Evolutionary conservation across 2,888 invertebrate species (phyloP), one percentile per base, ranked within the genome.

Genomic region (Tyria jacobaeae): DNA sequence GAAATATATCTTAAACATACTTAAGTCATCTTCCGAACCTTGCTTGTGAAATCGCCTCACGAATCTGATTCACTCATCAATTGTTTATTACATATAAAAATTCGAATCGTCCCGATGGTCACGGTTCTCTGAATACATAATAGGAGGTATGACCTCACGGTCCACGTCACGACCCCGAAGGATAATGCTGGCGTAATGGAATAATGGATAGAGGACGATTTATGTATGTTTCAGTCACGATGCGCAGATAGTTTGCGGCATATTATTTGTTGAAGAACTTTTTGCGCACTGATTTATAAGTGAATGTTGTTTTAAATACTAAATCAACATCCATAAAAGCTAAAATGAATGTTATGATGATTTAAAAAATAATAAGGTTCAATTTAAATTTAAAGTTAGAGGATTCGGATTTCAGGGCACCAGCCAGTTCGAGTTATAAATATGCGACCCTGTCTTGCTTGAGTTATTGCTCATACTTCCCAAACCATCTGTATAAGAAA

Each of bases 61-160:
- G 78, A 71, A 60, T 68, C 39, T 34, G 57, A 39, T 61, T 71
- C 55, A 59, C 25, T 64, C 74, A 50, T 65, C 74, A 71, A 73
- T 73, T 57, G 71, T 76, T 75, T 76, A 71, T 73, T 60, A 72
- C 66, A 64, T 72, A 71, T 67, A 76, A 79, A 74, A 75, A 79
- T 74, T 71, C 68, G 72, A 79, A 66, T 64, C 63, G 67, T 62
- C 31, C 60, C 70, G 48, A 67, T 72, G 60, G 68, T 64, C 64
- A 57, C 58, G 66, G 66, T 64, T 66, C 57, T 66, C 55, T 73
- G 78, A 76, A 78, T 78, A 71, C 71, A 58, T 74, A 81, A 82
- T 78, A 66, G 66, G 72, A 71, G 62, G 66, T 70, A 67, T 80
- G 81, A 79, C 80, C 78, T 81, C 77, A 78, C 50, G 60, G 57